These are phyloP conservation scores for Diogma glabrata DNA, from an alignment of 2,888 invertebrate species.

Conservation along the genomic window DNA sequence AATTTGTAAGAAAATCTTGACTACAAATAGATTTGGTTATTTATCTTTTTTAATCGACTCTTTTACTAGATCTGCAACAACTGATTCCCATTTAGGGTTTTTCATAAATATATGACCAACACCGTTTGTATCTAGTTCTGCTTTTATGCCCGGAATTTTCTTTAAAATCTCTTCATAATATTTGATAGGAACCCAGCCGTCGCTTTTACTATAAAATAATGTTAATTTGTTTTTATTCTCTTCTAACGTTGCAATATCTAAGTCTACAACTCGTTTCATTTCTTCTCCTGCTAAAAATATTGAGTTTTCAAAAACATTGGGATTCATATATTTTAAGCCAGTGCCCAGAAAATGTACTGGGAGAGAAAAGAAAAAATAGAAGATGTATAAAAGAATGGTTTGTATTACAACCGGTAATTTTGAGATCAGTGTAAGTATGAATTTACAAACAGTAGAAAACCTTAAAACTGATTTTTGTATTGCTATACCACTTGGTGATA, in stretches of 20 bases:
- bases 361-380: conserved; percentile 42
- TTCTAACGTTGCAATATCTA: conserved; percentile 51
- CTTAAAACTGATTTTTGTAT: conserved; percentile 51
- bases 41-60: conserved; percentile 2
- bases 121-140: conserved; percentile 45
- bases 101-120: conserved; percentile 75
- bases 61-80: neutral
- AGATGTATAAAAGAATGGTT: conserved; percentile 41
- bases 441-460: conserved; percentile 36
- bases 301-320: conserved; percentile 48
- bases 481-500: conserved; percentile 58
- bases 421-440: conserved; percentile 40
- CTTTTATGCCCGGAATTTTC: conserved; percentile 47
- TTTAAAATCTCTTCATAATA: conserved; percentile 55
- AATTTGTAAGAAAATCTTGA: too few relatives aligned
- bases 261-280: conserved; percentile 57
- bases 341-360: conserved; percentile 40
- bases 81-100: neutral
- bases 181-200: conserved; percentile 71
- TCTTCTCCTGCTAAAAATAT: conserved; percentile 66
- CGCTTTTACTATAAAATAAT: conserved; percentile 66
- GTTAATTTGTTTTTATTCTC: conserved; percentile 50
- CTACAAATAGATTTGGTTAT: too few relatives aligned
- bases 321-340: conserved; percentile 45
- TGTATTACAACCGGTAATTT: conserved; percentile 44